Base-by-base conservation (phyloP, 2,888 invertebrate species). In the Torymus texanus region DNA sequence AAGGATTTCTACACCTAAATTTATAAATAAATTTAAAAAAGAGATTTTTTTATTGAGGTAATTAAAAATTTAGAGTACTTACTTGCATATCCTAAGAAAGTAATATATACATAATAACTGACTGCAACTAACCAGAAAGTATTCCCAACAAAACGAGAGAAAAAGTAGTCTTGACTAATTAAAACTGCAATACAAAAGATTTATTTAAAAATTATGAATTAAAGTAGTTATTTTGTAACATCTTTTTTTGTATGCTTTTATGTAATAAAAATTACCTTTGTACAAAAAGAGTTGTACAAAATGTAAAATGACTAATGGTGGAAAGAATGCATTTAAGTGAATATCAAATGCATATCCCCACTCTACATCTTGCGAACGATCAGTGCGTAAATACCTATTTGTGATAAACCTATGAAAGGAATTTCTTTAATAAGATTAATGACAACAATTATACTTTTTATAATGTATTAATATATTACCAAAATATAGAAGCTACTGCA, bases 291-390 rank as follows among this genome's bases (percentile, higher is more conserved):
- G 93, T 89, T 98, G 97, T 85, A 98, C 94, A 85, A 97, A 95
- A 90, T 99, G 98, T 76, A 99, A 92, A 84, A 99, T 93, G 83
- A 98, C 95, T 16, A 99, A 92, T 1, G 98, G 95, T n/a, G 99
- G 99, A 91, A 98, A 98, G 91, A 98, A 97, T 2, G 99, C 99
- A 91, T 99, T 99, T 85, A 99, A 93, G 92, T 99, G 99, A 5
- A 99, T 97, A 91, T 99, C 99, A 91, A 99, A 99, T 18, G 97
- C 95, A 91, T 98, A 99, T 5, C 97, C 99, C 99, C 99, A 99
- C 91, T 99, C 99, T 84, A 98, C 97, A 90, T 95, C 95, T 86
- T 94, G 94, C 59, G 93, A 93, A 89, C 93, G 82, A 89, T 92
- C 92, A n/a, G 91, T 92, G 5, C 95, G 92, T 84, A 96, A 89